Evolutionary conservation across 2,888 invertebrate genomes (phyloP), one percentile per base, ranked within the genome.

Genomic region (Apomyelois bistriatella): DNA sequence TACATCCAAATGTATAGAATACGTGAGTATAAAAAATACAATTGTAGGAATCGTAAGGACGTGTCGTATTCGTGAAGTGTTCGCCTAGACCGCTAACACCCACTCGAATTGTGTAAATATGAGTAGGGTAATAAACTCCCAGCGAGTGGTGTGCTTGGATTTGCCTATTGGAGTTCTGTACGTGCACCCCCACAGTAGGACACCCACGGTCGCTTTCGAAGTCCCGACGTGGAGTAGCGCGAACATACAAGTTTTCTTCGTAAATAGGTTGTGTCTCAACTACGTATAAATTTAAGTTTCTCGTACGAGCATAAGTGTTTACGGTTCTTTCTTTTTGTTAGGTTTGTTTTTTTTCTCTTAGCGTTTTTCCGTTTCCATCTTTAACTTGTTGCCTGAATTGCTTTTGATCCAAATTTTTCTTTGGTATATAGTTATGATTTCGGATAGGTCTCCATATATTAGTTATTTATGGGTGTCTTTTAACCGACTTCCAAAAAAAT

Each of bases 31-130:
- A 5, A 16, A 12, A 30, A 13, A 38, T 30, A 37, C 28, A 49
- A 10, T 30, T 1, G 49, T n/a, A 16, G 28, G 28, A 32, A 15
- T 13, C 1, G 28, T 15, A 22, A 49, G 40, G 17, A 38, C 7
- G 12, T 32, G 32, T 41, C 40, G 30, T 40, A 28, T 50, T 50
- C 41, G 49, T 37, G 15, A 50, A 57, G 52, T 59, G 65, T 63
- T 67, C 71, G 65, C 56, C 72, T 71, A 74, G 74, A 75, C 74
- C 74, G 71, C 76, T 74, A 79, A 81, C 82, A 82, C 80, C 76
- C 78, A 77, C 81, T 82, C 72, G 70, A 83, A 79, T 81, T 79
- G 83, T 85, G 82, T 82, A 85, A 85, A 85, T 85, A 86, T 85
- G 83, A 86, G 81, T 79, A 76, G 79, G 80, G 81, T 83, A 85